Conservation (phyloP, 1,140 invertebrate species). For the Drosophila repleta region DNA sequence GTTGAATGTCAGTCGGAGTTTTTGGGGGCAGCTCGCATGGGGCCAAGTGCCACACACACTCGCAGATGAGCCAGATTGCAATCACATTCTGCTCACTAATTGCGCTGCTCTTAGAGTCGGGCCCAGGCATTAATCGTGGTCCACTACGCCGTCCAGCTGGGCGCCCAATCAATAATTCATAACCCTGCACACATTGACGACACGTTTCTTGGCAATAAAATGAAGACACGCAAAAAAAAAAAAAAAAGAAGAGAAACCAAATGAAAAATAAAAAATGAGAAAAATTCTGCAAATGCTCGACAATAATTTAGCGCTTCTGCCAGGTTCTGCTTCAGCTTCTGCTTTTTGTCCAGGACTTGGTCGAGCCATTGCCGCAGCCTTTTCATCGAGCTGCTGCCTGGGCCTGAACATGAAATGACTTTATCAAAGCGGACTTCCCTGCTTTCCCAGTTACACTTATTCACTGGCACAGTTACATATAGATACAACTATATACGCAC, state of each 20-base stretch:
- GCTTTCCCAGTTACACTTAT: not conserved
- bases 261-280: constrained; percentile 46
- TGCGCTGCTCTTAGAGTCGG: constrained; percentile 4
- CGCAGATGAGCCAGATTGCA: not conserved
- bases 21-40: not conserved
- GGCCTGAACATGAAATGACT: constrained; percentile 55
- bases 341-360: constrained; percentile 11
- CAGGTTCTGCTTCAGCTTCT: constrained; percentile 18
- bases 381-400: constrained; percentile 22
- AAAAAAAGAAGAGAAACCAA: constrained; percentile 35
- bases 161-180: constrained; percentile 77
- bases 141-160: constrained; percentile 41
- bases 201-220: constrained; percentile 70
- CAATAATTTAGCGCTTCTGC: constrained; percentile 58
- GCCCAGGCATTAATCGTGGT: not conserved
- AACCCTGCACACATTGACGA: constrained; percentile 68
- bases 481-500: constrained; percentile 12
- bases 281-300: constrained; percentile 48
- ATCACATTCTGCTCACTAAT: constrained; percentile 18
- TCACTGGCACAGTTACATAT: constrained; percentile 18
- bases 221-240: constrained; percentile 46
- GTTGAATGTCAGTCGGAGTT: constrained; percentile 1
- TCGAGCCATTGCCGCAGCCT: constrained; percentile 16
- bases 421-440: constrained; percentile 68
- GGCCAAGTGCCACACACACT: not conserved